These are phyloP conservation scores for Orthosia gracilis DNA, from an alignment of 2,888 invertebrate genomes.

Conservation along the genomic window DNA sequence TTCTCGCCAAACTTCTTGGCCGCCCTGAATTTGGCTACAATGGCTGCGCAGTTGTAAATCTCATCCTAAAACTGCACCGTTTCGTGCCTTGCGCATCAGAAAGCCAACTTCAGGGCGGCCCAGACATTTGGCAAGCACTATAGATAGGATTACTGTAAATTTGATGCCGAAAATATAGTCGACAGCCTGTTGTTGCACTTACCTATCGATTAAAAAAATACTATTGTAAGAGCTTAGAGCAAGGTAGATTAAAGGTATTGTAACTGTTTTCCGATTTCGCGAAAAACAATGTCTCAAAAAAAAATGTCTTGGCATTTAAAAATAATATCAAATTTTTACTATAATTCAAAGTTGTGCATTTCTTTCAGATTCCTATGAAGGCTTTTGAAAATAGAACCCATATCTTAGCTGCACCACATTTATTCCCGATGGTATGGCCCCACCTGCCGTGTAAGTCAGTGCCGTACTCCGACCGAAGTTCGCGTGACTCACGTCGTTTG, in stretches of 20 bases:
- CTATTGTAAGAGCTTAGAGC: background rate
- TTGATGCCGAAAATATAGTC: background rate
- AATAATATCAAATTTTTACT: no score
- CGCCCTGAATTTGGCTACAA: no score
- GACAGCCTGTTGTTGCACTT: background rate
- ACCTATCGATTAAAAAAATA: background rate
- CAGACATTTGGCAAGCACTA: no score
- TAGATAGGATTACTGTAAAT: background rate
- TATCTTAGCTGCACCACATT: background rate
- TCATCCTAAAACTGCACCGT: no score
- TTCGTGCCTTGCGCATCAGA: no score
- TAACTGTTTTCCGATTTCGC: background rate
- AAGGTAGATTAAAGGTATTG: background rate
- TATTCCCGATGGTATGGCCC: slow-evolving; percentile 18
- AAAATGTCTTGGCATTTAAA: no score
- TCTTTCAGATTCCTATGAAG: background rate
- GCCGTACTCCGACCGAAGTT: slow-evolving; percentile 29
- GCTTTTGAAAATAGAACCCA: slow-evolving; percentile 11
- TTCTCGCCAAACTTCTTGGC: no score
- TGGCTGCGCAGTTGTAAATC: no score
- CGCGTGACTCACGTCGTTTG: slow-evolving; percentile 43
- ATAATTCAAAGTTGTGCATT: no score
- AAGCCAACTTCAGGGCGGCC: no score
- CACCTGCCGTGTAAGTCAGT: slow-evolving; percentile 44
- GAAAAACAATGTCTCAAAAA: no score